Evolutionary conservation across 2,797 vertebrate species (phyloP).

Genomic region (Enteromius unitaeniatus): DNA sequence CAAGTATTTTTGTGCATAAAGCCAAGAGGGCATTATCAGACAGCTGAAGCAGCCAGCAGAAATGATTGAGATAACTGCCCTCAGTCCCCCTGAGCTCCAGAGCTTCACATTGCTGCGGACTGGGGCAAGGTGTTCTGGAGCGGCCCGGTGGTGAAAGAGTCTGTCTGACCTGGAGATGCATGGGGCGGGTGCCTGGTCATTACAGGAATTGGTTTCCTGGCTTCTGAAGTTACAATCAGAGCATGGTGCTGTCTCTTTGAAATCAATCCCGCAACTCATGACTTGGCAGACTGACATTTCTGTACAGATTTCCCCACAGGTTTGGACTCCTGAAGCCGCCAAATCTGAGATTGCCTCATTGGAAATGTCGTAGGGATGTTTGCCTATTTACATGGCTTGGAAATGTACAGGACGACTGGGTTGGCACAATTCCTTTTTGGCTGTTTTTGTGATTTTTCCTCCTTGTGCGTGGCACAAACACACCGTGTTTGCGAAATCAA

Average conservation of each 20-base stretch:
- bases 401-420: neutral
- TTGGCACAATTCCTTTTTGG: slow-evolving; percentile 28
- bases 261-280: slow-evolving; percentile 84
- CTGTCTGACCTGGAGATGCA: slow-evolving; percentile 78
- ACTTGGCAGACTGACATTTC: slow-evolving; percentile 80
- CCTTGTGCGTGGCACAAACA: slow-evolving; percentile 28
- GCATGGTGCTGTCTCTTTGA: slow-evolving; percentile 75
- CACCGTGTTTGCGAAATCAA: slow-evolving; percentile 49
- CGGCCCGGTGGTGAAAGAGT: slow-evolving; percentile 77
- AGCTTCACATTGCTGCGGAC: slow-evolving; percentile 48
- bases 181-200: slow-evolving; percentile 71
- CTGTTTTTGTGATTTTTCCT: slow-evolving; percentile 34
- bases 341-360: slow-evolving; percentile 31
- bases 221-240: slow-evolving; percentile 75
- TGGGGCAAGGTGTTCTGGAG: slow-evolving; percentile 61
- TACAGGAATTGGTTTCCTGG: slow-evolving; percentile 81
- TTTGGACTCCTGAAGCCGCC: slow-evolving; percentile 51
- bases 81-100: slow-evolving; percentile 50
- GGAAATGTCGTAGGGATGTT: slow-evolving; percentile 20
- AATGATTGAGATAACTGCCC: slow-evolving; percentile 56
- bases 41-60: slow-evolving; percentile 50
- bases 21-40: slow-evolving; percentile 58
- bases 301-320: slow-evolving; percentile 76
- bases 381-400: slow-evolving; percentile 38
- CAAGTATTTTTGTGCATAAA: slow-evolving; percentile 67